phyloP scores from a whole-genome alignment of 2,113 vertebrate species.

The Pelobates fuscus region DNA sequence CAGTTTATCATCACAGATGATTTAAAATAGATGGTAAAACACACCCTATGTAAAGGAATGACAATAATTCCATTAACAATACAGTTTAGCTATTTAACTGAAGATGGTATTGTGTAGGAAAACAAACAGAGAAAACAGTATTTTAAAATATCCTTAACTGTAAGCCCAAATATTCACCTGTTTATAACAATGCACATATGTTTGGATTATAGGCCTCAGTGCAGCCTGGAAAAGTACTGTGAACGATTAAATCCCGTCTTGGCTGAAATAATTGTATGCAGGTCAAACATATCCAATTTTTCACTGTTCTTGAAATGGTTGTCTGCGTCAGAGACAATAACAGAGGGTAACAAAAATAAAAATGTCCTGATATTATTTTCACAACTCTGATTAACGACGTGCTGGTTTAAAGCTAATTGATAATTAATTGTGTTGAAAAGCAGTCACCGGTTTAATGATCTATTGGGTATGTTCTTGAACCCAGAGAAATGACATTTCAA shows the following conservation, averaged over 20 bases:
- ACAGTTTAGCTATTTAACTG: background rate
- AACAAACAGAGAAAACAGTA: background rate
- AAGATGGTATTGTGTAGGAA: background rate
- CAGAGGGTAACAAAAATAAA: slow-evolving; percentile 75
- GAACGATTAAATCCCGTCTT: slow-evolving; percentile 77
- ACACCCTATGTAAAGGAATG: background rate
- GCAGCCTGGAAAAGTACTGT: slow-evolving; percentile 69
- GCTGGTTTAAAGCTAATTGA: slow-evolving; percentile 77
- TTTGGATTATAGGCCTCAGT: slow-evolving; percentile 76
- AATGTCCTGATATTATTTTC: slow-evolving; percentile 68
- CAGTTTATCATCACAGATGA: too few relatives aligned
- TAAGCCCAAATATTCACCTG: slow-evolving; percentile 60
- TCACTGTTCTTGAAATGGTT: slow-evolving; percentile 75
- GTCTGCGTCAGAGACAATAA: slow-evolving; percentile 67
- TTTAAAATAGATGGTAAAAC: too few relatives aligned
- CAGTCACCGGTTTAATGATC: slow-evolving; percentile 74
- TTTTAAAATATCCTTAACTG: slow-evolving; percentile 37
- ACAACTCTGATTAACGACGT: slow-evolving; percentile 74
- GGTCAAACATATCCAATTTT: slow-evolving; percentile 78
- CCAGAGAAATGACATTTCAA: slow-evolving; percentile 70
- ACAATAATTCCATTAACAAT: background rate
- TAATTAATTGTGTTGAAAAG: slow-evolving; percentile 76
- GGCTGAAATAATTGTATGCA: slow-evolving; percentile 68
- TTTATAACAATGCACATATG: slow-evolving; percentile 64
- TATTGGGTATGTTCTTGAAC: slow-evolving; percentile 72